Base-by-base conservation (phyloP, 2,113 vertebrate genomes). In the Pachypanchax playfairii region DNA sequence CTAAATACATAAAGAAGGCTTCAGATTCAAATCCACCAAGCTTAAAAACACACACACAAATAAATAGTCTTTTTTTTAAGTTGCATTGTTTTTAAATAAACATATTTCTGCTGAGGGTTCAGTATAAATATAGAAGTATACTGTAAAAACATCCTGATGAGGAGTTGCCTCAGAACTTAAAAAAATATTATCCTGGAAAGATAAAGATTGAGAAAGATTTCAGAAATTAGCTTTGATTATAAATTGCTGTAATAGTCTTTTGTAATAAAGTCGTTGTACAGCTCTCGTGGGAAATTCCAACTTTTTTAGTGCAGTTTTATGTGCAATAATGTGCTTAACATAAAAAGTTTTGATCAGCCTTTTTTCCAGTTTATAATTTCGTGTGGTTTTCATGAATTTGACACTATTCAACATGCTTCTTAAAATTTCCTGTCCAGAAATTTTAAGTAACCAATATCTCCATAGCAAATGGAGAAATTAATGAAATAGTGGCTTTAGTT, bases 101-200 rank as follows among this genome's bases (percentile, higher is more conserved):
- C 8, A 35, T 10, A 29, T 51, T 56, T 6, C 28, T 50, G 41
- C 14, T 43, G 15, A 6, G 43, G 53, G 58, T 57, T 44, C 6
- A 65, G 35, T 3, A 7, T 18, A 43, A 44, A 64, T 52, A 59
- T 24, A 1, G 29, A 10, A 51, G 42, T 28, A 51, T 17, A n/a
- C 24, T 56, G 6, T n/a, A 44, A 60, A 54, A 44, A 21, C n/a
- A 46, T 10, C n/a, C 6, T 13, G 10, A 52, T 41, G 58, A 58
- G 41, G 21, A 43, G 3, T 41, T 44, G 29, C 28, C 13, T 20
- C 8, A 13, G 22, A 1, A 6, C 20, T 21, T 1, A 36, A 17
- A 33, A 6, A 35, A 24, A 43, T 36, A 52, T 41, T 20, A 48
- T 42, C 13, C 11, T 38, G 43, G 22, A 36, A 44, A 10, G 5